Conservation (phyloP, 2,113 vertebrate species). For the Callocephalon fimbriatum region DNA sequence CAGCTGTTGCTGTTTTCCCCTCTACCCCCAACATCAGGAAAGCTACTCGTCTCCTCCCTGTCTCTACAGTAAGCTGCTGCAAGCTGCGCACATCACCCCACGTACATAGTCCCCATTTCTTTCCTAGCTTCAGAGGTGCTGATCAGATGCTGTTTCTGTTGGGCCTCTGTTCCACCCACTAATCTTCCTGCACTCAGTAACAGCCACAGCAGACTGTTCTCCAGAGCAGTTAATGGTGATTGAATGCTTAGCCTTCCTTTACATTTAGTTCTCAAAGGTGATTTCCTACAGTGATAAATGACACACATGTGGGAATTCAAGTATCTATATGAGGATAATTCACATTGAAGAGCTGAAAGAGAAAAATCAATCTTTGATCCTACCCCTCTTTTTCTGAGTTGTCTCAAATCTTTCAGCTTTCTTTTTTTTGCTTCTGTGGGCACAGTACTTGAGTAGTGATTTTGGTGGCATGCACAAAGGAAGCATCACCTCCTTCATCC, state of each 20-base stretch:
- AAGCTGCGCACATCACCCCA: fast-evolving
- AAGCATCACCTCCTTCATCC: neutral
- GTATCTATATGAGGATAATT: neutral
- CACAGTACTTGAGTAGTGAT: neutral
- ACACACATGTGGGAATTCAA: neutral
- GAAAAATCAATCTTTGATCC: neutral
- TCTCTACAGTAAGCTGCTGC: neutral
- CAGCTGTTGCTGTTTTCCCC: neutral
- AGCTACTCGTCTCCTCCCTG: neutral
- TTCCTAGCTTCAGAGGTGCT: neutral
- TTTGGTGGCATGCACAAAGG: neutral
- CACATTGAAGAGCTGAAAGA: neutral
- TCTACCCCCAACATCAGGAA: neutral
- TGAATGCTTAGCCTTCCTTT: neutral
- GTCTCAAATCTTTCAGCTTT: neutral
- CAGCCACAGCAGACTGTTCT: neutral
- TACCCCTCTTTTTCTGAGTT: neutral
- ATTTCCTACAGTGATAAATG: neutral
- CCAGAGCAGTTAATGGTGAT: neutral
- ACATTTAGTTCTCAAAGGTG: neutral
- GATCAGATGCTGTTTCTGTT: neutral
- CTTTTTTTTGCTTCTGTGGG: neutral
- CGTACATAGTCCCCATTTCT: fast-evolving
- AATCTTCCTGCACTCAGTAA: neutral
- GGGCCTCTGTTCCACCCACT: neutral